These are phyloP conservation scores for Eira barbara DNA, from an alignment of 2,113 vertebrate species.

Conservation along the genomic window DNA sequence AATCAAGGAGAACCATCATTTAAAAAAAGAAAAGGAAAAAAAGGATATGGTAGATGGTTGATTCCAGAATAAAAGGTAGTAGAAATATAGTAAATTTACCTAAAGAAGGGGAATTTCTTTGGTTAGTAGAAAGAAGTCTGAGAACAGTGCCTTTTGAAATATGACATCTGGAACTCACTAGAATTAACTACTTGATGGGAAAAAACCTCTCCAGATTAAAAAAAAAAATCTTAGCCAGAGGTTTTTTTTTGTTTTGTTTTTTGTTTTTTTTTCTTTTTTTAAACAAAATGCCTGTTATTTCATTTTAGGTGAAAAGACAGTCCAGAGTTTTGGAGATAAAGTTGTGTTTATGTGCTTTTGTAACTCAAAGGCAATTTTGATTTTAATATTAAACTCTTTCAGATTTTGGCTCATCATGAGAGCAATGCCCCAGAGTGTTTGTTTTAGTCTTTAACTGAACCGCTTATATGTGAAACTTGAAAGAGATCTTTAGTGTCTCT, in stretches of 20 bases:
- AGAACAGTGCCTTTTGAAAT: background rate
- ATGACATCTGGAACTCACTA: conserved; percentile 41
- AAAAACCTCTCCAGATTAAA: conserved; percentile 4
- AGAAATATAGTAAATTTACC: background rate
- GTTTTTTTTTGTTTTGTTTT: background rate
- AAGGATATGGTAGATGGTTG: background rate
- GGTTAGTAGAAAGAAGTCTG: background rate
- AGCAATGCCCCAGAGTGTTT: background rate
- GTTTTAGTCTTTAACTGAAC: conserved; percentile 17
- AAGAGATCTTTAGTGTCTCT: background rate
- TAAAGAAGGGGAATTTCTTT: background rate
- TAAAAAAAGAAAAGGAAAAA: background rate
- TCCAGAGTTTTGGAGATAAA: conserved; percentile 33
- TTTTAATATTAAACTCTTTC: conserved; percentile 16
- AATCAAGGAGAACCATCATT: conserved; percentile 13
- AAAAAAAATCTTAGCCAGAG: background rate
- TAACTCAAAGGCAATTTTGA: conserved; percentile 19
- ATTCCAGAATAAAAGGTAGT: background rate
- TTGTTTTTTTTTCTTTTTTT: background rate
- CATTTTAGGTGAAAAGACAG: conserved; percentile 1
- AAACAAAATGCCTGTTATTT: conserved; percentile 3
- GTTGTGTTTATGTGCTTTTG: background rate
- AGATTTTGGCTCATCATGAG: conserved; percentile 5
- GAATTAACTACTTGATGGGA: conserved; percentile 22
- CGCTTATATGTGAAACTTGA: background rate